Percentiles rank a stretch among this genome's conserved stretches.
Conservation (phyloP, 1,140 invertebrate species). For the Drosophila truncata region DNA sequence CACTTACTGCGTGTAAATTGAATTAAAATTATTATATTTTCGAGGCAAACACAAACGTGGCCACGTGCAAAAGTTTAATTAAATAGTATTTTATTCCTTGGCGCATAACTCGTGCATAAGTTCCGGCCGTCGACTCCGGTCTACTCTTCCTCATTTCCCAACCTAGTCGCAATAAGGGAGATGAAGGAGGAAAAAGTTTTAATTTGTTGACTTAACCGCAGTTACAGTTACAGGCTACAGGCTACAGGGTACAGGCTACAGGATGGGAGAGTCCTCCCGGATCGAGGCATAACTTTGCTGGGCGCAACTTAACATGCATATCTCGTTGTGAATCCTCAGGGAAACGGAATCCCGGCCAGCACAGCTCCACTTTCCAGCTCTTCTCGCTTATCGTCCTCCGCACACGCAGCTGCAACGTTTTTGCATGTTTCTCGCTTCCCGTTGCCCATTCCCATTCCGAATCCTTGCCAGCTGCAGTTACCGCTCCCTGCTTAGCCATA, state of each 20-base stretch:
- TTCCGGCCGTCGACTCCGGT: constrained; percentile 38
- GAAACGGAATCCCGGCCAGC: constrained; percentile 30
- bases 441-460: constrained; percentile 14
- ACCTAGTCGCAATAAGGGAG: background rate
- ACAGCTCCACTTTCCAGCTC: constrained; percentile 10
- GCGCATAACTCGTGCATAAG: constrained; percentile 76
- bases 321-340: constrained; percentile 70
- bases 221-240: constrained; percentile 67
- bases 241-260: constrained; percentile 4
- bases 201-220: constrained; percentile 83
- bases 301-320: constrained; percentile 80
- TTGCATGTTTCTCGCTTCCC: constrained; percentile 52
- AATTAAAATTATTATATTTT: constrained; percentile 78
- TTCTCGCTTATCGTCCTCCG: constrained; percentile 67
- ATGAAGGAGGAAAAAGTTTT: constrained; percentile 77
- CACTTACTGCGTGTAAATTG: constrained; percentile 57
- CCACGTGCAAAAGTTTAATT: constrained; percentile 80
- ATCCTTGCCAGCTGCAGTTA: constrained; percentile 16
- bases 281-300: constrained; percentile 73
- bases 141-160: constrained; percentile 50
- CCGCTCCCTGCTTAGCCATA: constrained; percentile 73
- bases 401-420: constrained; percentile 75
- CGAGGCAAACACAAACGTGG: constrained; percentile 36
- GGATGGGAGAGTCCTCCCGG: constrained; percentile 18
- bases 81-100: constrained; percentile 75